Base-by-base conservation (phyloP, 2,888 invertebrate genomes). In the Crocallis elinguaria region DNA sequence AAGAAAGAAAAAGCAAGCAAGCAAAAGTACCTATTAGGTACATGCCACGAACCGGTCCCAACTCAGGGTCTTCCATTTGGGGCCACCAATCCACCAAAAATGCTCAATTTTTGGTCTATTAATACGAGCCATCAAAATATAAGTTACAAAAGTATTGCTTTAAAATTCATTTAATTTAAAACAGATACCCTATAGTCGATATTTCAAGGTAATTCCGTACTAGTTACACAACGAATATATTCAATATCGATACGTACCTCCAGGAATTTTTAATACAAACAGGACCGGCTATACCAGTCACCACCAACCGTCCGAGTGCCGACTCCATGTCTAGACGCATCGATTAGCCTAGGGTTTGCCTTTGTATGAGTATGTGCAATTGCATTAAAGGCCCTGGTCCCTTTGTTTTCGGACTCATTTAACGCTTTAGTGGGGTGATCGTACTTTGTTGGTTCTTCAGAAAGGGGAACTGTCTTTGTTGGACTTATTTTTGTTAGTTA, bases 261-360 rank as follows among this genome's bases (percentile, higher is more conserved):
- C 43, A 55, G 55, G 16, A 50, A 64, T 71, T 67, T 79, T 73
- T 73, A 74, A 71, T 76, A 71, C 64, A 46, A 48, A 48, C 50
- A 37, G 49, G 16, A 42, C 33, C 44, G 55, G 59, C 57, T 57
- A 66, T 58, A 51, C 62, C 38, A 33, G 45, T 14, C 25, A 12
- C 33, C 21, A 33, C 14, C 16, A 45, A 50, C 49, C 33, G 13
- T 32, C 46, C 29, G 11, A 42, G 17, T 51, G 52, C 71, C 65
- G 72, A 66, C 68, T 73, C 67, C 64, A 57, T 74, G 89, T 88
- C 89, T 89, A 89, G 89, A 88, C 89, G 75, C 78, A 89, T 90
- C 89, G 89, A 90, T 89, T 88, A 71, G 64, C 64, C 67, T 70
- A 62, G 64, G 73, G 73, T 73, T 72, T 75, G 74, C 74, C 77